Evolutionary conservation across 2,888 invertebrate species (phyloP).

Genomic region (Polia nebulosa): DNA sequence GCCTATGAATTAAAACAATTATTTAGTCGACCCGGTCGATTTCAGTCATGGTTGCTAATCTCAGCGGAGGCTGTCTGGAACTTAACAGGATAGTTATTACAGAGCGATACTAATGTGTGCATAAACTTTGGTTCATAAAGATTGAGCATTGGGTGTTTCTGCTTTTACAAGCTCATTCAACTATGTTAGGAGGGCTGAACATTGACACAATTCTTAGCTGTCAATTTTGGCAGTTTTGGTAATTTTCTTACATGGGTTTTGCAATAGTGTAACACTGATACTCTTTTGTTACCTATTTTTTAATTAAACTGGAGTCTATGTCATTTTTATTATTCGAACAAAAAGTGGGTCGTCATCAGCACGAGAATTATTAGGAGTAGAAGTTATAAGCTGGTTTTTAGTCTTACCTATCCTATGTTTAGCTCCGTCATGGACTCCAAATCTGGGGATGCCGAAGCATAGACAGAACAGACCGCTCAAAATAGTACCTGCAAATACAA

Average conservation of each 20-base stretch:
- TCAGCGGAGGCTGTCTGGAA: too few relatives aligned
- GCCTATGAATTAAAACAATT: too few relatives aligned
- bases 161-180: too few relatives aligned
- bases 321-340: background rate
- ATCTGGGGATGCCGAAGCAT: conserved; percentile 97
- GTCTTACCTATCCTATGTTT: conserved; percentile 93
- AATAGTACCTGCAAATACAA: conserved; percentile 93
- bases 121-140: too few relatives aligned
- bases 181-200: background rate
- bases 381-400: background rate
- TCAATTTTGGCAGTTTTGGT: background rate
- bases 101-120: too few relatives aligned
- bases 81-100: too few relatives aligned
- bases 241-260: background rate
- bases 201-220: background rate
- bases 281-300: background rate
- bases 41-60: too few relatives aligned
- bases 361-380: background rate
- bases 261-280: background rate
- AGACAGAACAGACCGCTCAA: conserved; percentile 97
- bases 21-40: too few relatives aligned
- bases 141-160: too few relatives aligned
- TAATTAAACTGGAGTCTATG: too few relatives aligned
- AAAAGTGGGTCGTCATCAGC: too few relatives aligned
- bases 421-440: conserved; percentile 95